Evolutionary conservation across 2,113 vertebrate species (phyloP), one percentile per base, ranked within the genome.

Genomic region (Micronycteris hirsuta): DNA sequence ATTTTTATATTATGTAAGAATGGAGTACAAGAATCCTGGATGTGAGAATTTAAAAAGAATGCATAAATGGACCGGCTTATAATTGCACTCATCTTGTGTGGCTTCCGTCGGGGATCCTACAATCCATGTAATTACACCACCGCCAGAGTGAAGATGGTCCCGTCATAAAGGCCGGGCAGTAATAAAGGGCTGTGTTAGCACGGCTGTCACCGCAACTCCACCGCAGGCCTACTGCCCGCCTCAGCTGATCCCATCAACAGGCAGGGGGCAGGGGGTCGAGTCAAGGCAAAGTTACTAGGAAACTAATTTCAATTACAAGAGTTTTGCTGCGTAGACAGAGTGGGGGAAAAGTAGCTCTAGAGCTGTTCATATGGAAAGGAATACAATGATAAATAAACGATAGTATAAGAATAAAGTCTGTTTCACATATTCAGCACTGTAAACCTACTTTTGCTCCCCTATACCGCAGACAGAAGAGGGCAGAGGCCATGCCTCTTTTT

Each of bases 251-350:
- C 54, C 31, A 78, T 94, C 95, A 93, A 87, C 33, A 74, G 54
- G 33, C 87, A 82, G 67, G 68, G 93, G 76, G 68, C 97, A 96
- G 49, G 81, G 90, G 84, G 95, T 96, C 84, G 96, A 97, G 92
- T 95, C 90, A 80, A 81, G 93, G 89, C 90, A 78, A 95, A 96
- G 76, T 96, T 96, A 92, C 68, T 65, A n/a, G 65, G 77, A 90
- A 85, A 96, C 94, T 97, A 81, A 92, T 96, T 97, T 96, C 71
- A 95, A 31, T 95, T 94, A 90, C 67, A 85, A 74, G 36, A 95
- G n/a, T 93, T 86, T 73, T 85, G 17, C 56, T 95, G 28, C 58
- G 71, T 88, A 47, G 13, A 49, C 47, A 17, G 63, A n/a, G 63
- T 24, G 16, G 63, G 31, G 63, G 33, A 3, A 67, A n/a, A n/a